Base-by-base conservation (phyloP, 1,140 invertebrate species). In the Aricia agestis region DNA sequence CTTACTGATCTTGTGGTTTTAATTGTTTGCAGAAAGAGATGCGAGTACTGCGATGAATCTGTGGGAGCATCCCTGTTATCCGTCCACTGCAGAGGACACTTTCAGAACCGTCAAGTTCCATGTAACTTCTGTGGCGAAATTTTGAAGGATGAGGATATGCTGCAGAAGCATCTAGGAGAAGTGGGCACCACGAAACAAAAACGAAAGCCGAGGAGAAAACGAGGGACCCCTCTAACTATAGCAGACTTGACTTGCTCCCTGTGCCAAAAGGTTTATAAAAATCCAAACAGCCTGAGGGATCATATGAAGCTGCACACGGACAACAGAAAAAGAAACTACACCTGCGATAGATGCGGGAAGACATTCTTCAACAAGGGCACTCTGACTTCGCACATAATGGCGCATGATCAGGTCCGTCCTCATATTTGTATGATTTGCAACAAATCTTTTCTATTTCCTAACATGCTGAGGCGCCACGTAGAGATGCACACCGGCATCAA, bases 361-460 rank as follows among this genome's bases (percentile, higher is more conserved):
- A 82, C 82, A 74, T 91, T 89, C 67, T 84, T 77, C 52, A 87
- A 84, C 58, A 89, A 89, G 73, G 81, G 81, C 4, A 87, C 78
- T 18, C 68, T 90, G 6, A 80, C 78, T 0, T 94, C 94, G 65
- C 94, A 95, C 70, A 92, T 94, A 61, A 92, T 93, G 52, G 93
- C 94, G 19, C 95, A 95, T 77, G 94, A 94, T n/a, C 93, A 96
- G 11, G 93, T 94, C 19, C 95, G 96, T 82, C 95, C 95, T 0
- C 95, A 96, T 85, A 93, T 95, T 71, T 97, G 96, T 82, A 93
- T 94, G 67, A 94, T 95, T 45, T 97, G 96, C 79, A 94, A 95
- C 15, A 92, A 94, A 75, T 93, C 94, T 0, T 92, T 92, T 52
- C 76, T 85, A 71, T 83, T 82, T 79, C 85, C 74, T 15, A 78